Evolutionary conservation across 2,797 vertebrate species (phyloP), one percentile per base, ranked within the genome.

Genomic region (Coreius guichenoti): DNA sequence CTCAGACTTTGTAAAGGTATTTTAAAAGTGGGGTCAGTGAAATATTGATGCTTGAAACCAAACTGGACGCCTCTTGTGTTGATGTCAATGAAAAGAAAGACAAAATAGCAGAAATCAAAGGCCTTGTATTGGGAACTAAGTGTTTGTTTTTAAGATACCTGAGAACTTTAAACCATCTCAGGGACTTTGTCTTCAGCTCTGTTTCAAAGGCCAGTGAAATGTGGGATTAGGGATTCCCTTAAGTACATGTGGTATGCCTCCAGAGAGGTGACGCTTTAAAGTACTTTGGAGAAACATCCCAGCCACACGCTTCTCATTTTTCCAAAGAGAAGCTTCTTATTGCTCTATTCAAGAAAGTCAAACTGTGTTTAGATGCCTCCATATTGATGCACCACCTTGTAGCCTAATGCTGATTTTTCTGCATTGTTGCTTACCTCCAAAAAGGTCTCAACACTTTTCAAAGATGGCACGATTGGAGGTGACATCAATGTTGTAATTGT

Each of bases 371-470:
- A 68, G 31, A 68, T 68, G 8, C 26, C 9, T 65, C 16, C 14
- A 47, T 19, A 4, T 73, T 36, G 61, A 74, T n/a, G 29, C 54
- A 36, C 39, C 16, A 81, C 19, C 49, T 33, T 76, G n/a, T 23
- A 31, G 29, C 16, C 29, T 69, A 51, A 51, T 69, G 13, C 49
- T 43, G 49, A 26, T 47, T 49, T 21, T 63, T 79, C 68, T 79
- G 82, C 12, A 77, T 63, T 88, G 36, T 91, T 83, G 45, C 45
- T 58, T 93, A 26, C 21, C 31, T 73, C 33, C 74, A 8, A 89
- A n/a, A 83, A 98, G 97, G 97, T 98, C 61, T 98, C 97, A 47
- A 95, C 95, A 74, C 93, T 98, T 86, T 98, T 97, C 89, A 97
- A 97, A 93, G 97, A 98, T 1, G 96, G 96, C 4, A 98, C 97